Conservation (phyloP, 2,888 invertebrate genomes). For the Steromphala cineraria region DNA sequence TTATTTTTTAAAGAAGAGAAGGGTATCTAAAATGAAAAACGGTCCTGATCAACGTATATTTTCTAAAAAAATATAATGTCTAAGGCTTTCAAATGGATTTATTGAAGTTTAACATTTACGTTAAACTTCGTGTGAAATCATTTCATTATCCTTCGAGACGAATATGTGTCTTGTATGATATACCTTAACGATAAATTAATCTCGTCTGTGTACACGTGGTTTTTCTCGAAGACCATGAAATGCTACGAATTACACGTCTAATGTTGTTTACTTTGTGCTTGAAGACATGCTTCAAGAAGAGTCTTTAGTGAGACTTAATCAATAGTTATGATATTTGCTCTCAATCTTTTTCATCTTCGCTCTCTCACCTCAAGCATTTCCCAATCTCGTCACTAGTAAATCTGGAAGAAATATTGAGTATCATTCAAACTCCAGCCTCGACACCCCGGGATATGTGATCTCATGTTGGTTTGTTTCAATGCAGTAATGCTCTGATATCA, state of each 20-base stretch:
- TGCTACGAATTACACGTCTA: not conserved
- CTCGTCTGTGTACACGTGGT: not conserved
- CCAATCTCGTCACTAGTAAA: not conserved
- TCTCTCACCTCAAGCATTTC: not conserved
- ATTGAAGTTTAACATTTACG: no score
- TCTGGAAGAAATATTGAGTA: not conserved
- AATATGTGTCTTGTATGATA: no score
- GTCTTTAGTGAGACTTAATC: slow-evolving; percentile 8
- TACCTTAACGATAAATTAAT: no score
- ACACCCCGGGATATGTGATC: not conserved
- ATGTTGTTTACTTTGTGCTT: not conserved
- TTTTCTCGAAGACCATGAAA: not conserved
- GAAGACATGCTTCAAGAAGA: not conserved
- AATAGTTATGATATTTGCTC: not conserved
- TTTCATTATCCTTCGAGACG: no score
- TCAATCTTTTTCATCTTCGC: slow-evolving; percentile 14
- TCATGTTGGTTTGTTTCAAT: no score
- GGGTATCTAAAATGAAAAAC: no score
- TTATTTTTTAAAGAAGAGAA: no score
- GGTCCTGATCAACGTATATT: no score
- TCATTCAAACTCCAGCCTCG: not conserved
- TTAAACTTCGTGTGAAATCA: no score
- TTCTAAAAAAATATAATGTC: no score
- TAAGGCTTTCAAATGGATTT: no score
- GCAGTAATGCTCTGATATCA: no score